phyloP scores from a whole-genome alignment of 2,888 invertebrate genomes.

The Phyto melanocephala region DNA sequence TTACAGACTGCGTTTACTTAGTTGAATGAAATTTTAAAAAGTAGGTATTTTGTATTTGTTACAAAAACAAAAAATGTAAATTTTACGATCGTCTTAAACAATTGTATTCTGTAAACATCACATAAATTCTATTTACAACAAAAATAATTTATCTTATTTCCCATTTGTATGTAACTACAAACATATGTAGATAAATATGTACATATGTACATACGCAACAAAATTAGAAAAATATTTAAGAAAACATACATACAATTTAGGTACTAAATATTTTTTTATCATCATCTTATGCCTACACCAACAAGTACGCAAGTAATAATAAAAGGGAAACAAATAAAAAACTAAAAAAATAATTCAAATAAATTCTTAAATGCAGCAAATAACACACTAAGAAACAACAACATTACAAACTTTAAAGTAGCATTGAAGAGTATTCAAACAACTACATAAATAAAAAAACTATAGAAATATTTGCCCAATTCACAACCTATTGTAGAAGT shows the following conservation, averaged over 20 bases:
- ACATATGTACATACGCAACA: not conserved
- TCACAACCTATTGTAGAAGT: no score
- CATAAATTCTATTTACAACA: not conserved
- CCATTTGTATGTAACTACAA: slow-evolving; percentile 1
- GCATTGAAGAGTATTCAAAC: not conserved
- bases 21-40: no score
- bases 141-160: slow-evolving; percentile 23
- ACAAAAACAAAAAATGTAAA: no score
- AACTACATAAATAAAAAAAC: not conserved
- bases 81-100: no score
- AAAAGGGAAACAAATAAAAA: not conserved
- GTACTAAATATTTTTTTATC: not conserved
- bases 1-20: no score
- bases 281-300: not conserved
- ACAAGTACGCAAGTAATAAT: not conserved
- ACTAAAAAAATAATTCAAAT: slow-evolving; percentile 1
- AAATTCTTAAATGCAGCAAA: slow-evolving; percentile 34
- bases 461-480: no score
- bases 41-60: no score
- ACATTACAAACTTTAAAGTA: not conserved
- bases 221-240: slow-evolving; percentile 1
- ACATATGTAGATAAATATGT: not conserved
- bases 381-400: not conserved
- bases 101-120: no score
- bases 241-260: slow-evolving; percentile 8